Percentiles rank a stretch among this genome's conserved stretches.
These are phyloP conservation scores for Erythrolamprus reginae DNA, from an alignment of 2,113 vertebrate genomes.

Conservation along the genomic window DNA sequence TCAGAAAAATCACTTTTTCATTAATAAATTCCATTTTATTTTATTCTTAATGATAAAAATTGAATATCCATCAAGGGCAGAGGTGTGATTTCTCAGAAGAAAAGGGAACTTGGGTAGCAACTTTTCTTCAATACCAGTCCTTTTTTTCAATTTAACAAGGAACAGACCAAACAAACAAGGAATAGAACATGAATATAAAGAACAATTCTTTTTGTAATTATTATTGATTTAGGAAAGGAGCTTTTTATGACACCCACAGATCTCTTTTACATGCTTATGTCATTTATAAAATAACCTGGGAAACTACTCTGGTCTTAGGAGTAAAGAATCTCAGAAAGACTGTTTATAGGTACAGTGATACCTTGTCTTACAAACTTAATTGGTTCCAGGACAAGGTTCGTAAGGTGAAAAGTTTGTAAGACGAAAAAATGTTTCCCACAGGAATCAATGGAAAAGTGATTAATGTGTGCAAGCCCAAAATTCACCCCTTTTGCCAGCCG, in stretches of 20 bases:
- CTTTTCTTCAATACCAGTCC: not conserved
- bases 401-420: no score
- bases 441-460: no score
- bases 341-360: not conserved
- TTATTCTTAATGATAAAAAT: not conserved
- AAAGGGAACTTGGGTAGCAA: not conserved
- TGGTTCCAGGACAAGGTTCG: no score
- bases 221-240: not conserved
- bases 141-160: not conserved
- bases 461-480: no score
- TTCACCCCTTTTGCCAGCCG: no score
- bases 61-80: not conserved
- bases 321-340: not conserved
- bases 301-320: not conserved
- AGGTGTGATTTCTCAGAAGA: not conserved
- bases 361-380: no score
- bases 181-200: not conserved
- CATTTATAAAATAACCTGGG: not conserved
- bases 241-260: not conserved
- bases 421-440: no score
- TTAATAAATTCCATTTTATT: not conserved
- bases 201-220: not conserved
- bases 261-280: not conserved
- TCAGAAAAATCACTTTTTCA: not conserved
- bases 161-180: not conserved